Evolutionary conservation across 2,888 invertebrate species (phyloP).

Genomic region (Leucoma salicis): DNA sequence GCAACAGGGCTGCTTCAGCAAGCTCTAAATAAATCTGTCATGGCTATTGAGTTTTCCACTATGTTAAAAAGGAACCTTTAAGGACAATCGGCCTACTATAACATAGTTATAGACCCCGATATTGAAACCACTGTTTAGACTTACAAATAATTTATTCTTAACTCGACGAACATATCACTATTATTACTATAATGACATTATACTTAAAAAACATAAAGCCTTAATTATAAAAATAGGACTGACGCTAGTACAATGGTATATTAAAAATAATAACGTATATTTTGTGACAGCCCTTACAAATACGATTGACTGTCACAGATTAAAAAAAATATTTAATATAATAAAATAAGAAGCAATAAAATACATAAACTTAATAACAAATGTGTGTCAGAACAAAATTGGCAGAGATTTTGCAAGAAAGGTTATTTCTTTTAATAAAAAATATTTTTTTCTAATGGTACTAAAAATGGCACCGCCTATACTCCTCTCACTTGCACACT

Average conservation of each 20-base stretch:
- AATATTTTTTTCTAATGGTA: not conserved
- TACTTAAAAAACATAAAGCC: too few relatives aligned
- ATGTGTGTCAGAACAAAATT: not conserved
- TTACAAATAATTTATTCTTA: conserved; percentile 16
- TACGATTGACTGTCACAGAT: conserved; percentile 2
- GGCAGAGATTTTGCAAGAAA: too few relatives aligned
- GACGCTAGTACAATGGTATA: conserved; percentile 1
- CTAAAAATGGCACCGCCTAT: not conserved
- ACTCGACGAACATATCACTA: conserved; percentile 10
- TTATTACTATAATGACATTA: not conserved
- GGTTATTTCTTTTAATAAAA: too few relatives aligned
- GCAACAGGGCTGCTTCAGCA: too few relatives aligned
- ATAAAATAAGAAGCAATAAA: not conserved
- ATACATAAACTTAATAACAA: not conserved
- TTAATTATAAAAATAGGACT: conserved; percentile 2
- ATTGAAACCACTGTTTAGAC: conserved; percentile 11
- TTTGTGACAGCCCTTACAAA: conserved; percentile 7
- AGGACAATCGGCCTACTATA: conserved; percentile 6
- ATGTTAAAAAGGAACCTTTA: not conserved
- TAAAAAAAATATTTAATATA: not conserved
- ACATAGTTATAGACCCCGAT: conserved; percentile 10
- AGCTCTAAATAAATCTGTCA: too few relatives aligned
- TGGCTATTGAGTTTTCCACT: too few relatives aligned
- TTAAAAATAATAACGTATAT: not conserved
- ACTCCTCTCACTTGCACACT: not conserved